Evolutionary conservation across 2,113 vertebrate genomes (phyloP).

Genomic region (Electrona antarctica): DNA sequence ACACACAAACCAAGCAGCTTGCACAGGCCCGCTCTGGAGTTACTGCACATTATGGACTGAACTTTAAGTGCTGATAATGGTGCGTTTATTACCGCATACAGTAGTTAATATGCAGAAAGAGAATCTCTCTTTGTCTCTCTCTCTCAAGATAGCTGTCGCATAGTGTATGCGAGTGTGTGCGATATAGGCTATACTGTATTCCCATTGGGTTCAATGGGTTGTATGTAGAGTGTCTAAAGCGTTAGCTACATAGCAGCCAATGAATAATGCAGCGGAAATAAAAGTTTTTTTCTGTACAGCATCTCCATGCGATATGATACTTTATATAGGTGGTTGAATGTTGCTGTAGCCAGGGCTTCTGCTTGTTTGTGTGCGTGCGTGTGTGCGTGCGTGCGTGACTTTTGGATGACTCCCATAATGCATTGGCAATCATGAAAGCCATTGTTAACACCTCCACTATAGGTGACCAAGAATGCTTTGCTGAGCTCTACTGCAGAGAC

Average conservation of each 20-base stretch:
- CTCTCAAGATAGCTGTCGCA: slow-evolving; percentile 25
- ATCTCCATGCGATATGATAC: slow-evolving; percentile 55
- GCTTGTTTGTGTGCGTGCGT: slow-evolving; percentile 8
- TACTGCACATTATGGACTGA: neutral
- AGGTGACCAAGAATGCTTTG: neutral
- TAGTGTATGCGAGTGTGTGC: slow-evolving; percentile 13
- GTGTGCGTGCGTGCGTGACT: neutral
- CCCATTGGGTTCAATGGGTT: slow-evolving; percentile 23
- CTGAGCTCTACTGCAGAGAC: neutral
- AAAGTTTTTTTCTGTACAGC: slow-evolving; percentile 50
- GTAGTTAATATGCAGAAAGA: neutral
- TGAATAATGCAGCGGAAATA: slow-evolving; percentile 71
- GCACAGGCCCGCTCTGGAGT: too few species aligned
- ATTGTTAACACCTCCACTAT: neutral
- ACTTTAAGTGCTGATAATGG: neutral
- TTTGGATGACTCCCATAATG: slow-evolving; percentile 2
- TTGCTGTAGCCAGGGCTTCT: slow-evolving; percentile 34
- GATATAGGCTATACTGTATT: slow-evolving; percentile 13
- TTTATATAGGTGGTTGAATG: slow-evolving; percentile 31
- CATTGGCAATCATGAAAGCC: neutral
- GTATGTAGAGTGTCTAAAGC: slow-evolving; percentile 41
- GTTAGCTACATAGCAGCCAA: slow-evolving; percentile 54
- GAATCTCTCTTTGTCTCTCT: slow-evolving; percentile 7
- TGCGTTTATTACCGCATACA: neutral
- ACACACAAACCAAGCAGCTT: too few species aligned